These are phyloP conservation scores for Akabosia matsudoensis DNA, from an alignment of 1,140 invertebrate species.

Conservation along the genomic window DNA sequence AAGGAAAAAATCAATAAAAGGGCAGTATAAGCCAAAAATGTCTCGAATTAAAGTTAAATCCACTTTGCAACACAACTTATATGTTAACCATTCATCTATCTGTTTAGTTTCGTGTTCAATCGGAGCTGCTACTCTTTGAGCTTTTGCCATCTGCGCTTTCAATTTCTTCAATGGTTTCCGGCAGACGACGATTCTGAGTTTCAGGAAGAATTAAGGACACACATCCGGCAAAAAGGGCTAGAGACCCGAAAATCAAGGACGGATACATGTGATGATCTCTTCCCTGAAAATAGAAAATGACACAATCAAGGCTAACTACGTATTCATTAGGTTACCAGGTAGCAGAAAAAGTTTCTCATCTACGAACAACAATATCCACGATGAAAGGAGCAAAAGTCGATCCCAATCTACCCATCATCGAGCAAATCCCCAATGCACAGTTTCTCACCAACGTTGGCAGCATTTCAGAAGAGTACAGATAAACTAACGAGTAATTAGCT, in stretches of 20 bases:
- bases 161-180: neutral
- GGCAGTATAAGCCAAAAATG: too few relatives aligned
- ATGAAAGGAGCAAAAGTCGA: neutral
- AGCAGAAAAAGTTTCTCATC: neutral
- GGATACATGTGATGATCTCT: neutral
- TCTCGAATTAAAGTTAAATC: too few relatives aligned
- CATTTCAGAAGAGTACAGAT: constrained; percentile 7
- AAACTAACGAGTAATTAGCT: neutral
- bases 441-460: neutral
- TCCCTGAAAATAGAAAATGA: constrained; percentile 3
- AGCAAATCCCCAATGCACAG: neutral
- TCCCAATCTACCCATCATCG: neutral
- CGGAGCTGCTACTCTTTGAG: too few relatives aligned
- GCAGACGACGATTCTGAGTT: neutral
- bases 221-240: neutral
- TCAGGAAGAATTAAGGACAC: neutral
- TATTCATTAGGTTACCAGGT: neutral
- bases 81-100: too few relatives aligned
- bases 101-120: too few relatives aligned
- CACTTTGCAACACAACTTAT: too few relatives aligned
- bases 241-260: neutral
- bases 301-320: neutral
- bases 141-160: neutral
- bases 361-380: constrained; percentile 1
- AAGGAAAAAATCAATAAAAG: too few relatives aligned